Conservation (phyloP, 2,888 invertebrate genomes). For the Himalopsyche anomala region DNA sequence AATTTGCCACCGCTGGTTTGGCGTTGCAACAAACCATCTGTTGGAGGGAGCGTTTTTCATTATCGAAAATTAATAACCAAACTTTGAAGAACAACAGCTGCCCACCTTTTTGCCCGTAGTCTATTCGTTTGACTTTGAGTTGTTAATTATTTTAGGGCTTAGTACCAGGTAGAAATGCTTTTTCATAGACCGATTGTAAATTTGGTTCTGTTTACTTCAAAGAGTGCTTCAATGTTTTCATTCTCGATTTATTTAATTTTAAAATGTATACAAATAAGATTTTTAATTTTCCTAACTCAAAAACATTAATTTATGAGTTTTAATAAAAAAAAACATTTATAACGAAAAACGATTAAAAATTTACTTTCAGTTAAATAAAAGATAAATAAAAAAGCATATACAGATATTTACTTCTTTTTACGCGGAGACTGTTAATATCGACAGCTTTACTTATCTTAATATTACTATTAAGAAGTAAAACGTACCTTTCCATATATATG, state of each 20-base stretch:
- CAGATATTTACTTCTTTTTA: too few relatives aligned
- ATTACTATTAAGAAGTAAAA: too few relatives aligned
- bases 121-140: constrained; percentile 15
- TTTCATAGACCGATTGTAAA: background rate
- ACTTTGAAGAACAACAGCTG: constrained; percentile 33
- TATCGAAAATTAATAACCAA: constrained; percentile 21
- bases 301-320: too few relatives aligned
- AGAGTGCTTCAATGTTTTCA: background rate
- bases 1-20: background rate
- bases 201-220: constrained; percentile 9
- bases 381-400: too few relatives aligned
- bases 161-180: constrained; percentile 22
- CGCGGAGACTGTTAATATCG: too few relatives aligned
- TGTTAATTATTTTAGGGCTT: constrained; percentile 16
- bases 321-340: too few relatives aligned
- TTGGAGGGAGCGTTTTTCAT: constrained; percentile 15
- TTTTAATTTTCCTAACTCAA: too few relatives aligned
- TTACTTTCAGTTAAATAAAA: too few relatives aligned
- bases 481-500: too few relatives aligned
- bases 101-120: constrained; percentile 7
- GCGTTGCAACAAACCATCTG: constrained; percentile 1
- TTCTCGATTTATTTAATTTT: background rate
- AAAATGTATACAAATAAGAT: background rate
- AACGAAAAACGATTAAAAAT: too few relatives aligned
- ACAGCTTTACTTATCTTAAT: too few relatives aligned